phyloP scores from a whole-genome alignment of 2,888 invertebrate genomes.

The Ornithoptera priamus region DNA sequence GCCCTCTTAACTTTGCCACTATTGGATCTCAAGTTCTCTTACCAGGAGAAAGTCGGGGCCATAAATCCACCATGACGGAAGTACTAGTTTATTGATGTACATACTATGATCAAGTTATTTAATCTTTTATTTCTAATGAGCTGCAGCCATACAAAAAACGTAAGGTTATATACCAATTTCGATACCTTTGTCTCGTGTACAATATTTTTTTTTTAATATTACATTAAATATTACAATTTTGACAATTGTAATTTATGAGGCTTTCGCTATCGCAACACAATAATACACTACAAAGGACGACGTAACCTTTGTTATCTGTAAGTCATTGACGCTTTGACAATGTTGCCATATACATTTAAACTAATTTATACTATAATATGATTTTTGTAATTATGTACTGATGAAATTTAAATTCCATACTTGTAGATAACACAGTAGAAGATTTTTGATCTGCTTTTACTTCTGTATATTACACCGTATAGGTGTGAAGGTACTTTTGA shows the following conservation, averaged over 20 bases:
- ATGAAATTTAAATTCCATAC: neutral
- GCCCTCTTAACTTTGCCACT: no score
- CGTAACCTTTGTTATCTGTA: neutral
- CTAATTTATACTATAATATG: neutral
- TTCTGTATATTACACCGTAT: slow-evolving; percentile 17
- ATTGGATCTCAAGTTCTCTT: no score
- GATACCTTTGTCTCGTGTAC: neutral
- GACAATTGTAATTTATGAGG: neutral
- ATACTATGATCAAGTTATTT: no score
- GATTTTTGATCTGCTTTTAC: slow-evolving; percentile 7
- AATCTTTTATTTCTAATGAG: neutral
- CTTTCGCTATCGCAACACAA: neutral
- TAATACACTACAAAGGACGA: neutral
- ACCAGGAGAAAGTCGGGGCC: no score
- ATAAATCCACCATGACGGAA: no score
- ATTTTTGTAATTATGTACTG: no score
- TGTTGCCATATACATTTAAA: neutral
- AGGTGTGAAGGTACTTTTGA: slow-evolving; percentile 17
- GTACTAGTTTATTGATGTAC: no score
- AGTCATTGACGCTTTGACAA: neutral
- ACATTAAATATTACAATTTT: neutral
- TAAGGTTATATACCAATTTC: neutral
- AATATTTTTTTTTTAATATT: neutral
- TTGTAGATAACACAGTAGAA: neutral
- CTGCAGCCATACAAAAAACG: neutral